A percentile compares a stretch with the other conserved stretches of the same genome.
These are phyloP conservation scores for Odontophorus gujanensis DNA, from an alignment of 2,113 vertebrate genomes.

Conservation along the genomic window DNA sequence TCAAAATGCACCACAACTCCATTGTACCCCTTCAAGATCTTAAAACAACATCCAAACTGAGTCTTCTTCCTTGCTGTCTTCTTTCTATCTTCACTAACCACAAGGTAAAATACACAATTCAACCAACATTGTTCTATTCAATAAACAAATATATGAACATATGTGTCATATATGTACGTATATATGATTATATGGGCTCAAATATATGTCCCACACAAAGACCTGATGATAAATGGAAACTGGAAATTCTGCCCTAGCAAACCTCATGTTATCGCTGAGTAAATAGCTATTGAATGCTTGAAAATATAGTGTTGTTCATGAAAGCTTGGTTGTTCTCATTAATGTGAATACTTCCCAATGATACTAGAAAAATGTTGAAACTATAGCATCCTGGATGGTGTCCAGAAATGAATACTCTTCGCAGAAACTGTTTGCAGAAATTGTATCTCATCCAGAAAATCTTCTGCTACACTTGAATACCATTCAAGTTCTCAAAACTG, in stretches of 20 bases:
- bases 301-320: background rate
- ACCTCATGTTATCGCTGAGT: background rate
- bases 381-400: rapidly evolving
- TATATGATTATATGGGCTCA: background rate
- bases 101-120: background rate
- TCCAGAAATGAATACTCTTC: background rate
- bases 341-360: background rate
- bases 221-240: background rate
- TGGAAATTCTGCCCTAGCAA: background rate
- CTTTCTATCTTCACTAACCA: background rate
- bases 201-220: background rate
- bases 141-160: background rate
- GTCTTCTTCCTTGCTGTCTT: background rate
- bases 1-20: background rate
- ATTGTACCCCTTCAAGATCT: background rate
- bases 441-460: background rate
- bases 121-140: background rate
- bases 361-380: background rate
- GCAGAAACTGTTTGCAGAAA: background rate
- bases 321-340: background rate
- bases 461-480: background rate
- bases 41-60: background rate
- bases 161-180: background rate
- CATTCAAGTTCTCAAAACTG: background rate
- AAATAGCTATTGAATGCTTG: background rate